phyloP scores from a whole-genome alignment of 92 coral and sea anemone genomes.

The Epizoanthus stellaris region DNA sequence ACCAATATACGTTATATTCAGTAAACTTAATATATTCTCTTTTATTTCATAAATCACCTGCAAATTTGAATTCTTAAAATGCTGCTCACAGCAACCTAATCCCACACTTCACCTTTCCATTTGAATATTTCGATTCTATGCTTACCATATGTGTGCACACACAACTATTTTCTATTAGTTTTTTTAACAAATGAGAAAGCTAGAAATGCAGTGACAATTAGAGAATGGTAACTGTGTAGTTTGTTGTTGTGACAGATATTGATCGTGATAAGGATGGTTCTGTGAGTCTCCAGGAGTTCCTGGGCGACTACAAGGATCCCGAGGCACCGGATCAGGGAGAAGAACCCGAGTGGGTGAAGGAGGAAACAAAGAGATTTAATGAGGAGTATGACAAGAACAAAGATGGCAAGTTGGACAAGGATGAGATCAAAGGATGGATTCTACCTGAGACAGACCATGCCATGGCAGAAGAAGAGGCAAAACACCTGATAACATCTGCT shows the following conservation, averaged over 20 bases:
- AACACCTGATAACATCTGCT: slow-evolving; percentile 77
- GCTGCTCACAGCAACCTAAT: too few relatives aligned
- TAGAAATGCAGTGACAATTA: neutral
- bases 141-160: neutral
- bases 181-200: neutral
- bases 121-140: neutral
- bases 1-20: too few relatives aligned
- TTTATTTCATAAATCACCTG: too few relatives aligned
- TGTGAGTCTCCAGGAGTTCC: slow-evolving; percentile 85
- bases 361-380: slow-evolving; percentile 84
- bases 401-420: slow-evolving; percentile 91
- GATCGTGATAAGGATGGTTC: slow-evolving; percentile 91
- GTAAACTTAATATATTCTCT: too few relatives aligned
- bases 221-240: neutral
- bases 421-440: slow-evolving; percentile 92
- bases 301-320: slow-evolving; percentile 92
- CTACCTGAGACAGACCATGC: slow-evolving; percentile 90
- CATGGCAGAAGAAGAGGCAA: slow-evolving; percentile 91
- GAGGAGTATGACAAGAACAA: slow-evolving; percentile 93
- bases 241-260: slow-evolving; percentile 68
- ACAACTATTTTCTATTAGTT: neutral
- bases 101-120: too few relatives aligned
- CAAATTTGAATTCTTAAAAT: too few relatives aligned
- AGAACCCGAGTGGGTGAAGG: slow-evolving; percentile 95
- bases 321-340: slow-evolving; percentile 62